Evolutionary conservation across 64 coral and sea anemone genomes (phyloP).

Genomic region (Catalaphyllia jardinei): DNA sequence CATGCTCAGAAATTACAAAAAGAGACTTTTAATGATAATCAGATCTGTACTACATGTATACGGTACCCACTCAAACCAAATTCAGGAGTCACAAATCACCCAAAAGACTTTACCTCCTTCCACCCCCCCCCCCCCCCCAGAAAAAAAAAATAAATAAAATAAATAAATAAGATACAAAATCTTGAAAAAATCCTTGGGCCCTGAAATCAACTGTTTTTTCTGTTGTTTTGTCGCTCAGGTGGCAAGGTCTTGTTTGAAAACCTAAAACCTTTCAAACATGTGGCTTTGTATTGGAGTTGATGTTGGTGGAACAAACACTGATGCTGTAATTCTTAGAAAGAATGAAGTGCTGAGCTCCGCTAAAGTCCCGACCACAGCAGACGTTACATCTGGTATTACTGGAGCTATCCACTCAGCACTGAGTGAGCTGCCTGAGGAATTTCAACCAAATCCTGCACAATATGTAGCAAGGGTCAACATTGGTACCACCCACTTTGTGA

Average conservation of each 20-base stretch:
- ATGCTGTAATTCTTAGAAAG: conserved; percentile 71
- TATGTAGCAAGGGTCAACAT: conserved; percentile 77
- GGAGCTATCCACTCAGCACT: conserved; percentile 64
- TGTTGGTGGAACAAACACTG: conserved; percentile 99
- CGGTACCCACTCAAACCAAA: no score
- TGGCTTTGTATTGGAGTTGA: conserved; percentile 89
- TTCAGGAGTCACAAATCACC: no score
- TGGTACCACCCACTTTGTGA: conserved; percentile 99
- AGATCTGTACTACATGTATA: no score
- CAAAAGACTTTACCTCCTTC: no score
- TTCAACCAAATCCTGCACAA: conserved; percentile 48
- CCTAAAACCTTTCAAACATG: background rate
- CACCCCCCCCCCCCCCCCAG: no score
- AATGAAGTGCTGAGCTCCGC: conserved; percentile 56
- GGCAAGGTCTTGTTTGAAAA: background rate
- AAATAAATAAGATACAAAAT: no score
- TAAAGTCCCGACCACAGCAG: conserved; percentile 81
- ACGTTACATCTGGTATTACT: conserved; percentile 75
- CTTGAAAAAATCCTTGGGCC: no score
- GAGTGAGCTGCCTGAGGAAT: conserved; percentile 54
- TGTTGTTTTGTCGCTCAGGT: no score
- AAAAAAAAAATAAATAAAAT: no score
- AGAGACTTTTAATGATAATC: no score
- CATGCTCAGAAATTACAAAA: no score
- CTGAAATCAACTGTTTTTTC: background rate